These are phyloP conservation scores for Corythucha ciliata DNA, from an alignment of 2,888 invertebrate species.

Conservation along the genomic window DNA sequence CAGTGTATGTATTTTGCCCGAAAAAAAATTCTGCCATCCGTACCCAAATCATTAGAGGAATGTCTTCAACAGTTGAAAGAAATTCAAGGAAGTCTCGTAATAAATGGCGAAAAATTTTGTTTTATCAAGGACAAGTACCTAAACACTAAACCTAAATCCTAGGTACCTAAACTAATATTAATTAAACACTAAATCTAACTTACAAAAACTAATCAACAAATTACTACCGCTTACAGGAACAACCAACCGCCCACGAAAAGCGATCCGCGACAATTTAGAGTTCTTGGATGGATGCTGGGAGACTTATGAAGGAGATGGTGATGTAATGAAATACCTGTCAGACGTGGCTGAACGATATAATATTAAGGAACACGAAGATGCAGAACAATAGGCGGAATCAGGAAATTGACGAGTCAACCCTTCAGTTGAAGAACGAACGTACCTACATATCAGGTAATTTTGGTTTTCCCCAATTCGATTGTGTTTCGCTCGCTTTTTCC, in stretches of 20 bases:
- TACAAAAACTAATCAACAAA: neutral
- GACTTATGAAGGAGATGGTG: neutral
- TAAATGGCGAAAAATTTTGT: slow-evolving; percentile 7
- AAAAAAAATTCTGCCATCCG: neutral
- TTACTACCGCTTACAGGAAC: neutral
- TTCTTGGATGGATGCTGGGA: neutral
- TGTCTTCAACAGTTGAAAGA: slow-evolving; percentile 9
- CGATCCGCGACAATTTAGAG: neutral
- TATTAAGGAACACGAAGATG: neutral
- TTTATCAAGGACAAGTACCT: slow-evolving; percentile 5
- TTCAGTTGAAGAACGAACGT: neutral
- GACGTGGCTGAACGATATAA: neutral
- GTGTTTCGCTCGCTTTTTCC: too few relatives aligned
- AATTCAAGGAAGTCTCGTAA: slow-evolving; percentile 6
- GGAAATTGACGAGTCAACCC: neutral
- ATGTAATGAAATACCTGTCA: slow-evolving; percentile 1
- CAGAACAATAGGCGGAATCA: neutral
- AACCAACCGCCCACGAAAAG: neutral
- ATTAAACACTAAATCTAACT: too few relatives aligned
- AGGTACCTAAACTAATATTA: too few relatives aligned
- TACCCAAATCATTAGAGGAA: too few relatives aligned
- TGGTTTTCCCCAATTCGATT: neutral
- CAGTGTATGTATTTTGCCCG: slow-evolving; percentile 7
- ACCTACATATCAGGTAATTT: neutral
- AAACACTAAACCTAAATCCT: neutral